phyloP scores from a whole-genome alignment of 1,140 invertebrate species.

The Drosophila albomicans region DNA sequence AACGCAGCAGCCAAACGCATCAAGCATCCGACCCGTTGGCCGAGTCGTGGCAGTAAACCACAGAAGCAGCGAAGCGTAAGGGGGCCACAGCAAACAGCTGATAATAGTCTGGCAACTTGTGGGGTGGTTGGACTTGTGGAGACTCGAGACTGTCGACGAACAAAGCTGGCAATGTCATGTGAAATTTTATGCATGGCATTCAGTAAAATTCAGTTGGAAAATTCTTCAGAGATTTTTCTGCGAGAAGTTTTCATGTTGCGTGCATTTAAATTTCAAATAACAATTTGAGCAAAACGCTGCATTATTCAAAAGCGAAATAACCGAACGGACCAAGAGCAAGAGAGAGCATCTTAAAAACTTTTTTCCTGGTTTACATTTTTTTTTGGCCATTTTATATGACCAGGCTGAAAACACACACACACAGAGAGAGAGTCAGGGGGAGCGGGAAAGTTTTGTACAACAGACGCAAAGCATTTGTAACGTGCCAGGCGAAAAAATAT shows the following conservation, averaged over 20 bases:
- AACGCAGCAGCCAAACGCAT: background rate
- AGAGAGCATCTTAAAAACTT: conserved; percentile 44
- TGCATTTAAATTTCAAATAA: conserved; percentile 70
- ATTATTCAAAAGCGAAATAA: conserved; percentile 48
- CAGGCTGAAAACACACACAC: background rate
- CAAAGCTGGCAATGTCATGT: conserved; percentile 57
- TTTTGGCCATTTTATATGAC: conserved; percentile 21
- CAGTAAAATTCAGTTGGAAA: conserved; percentile 62
- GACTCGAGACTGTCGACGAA: background rate
- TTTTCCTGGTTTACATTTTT: conserved; percentile 9
- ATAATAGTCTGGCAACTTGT: conserved; percentile 49
- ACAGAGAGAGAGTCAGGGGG: background rate
- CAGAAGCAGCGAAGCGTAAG: conserved; percentile 1
- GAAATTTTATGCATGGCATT: conserved; percentile 70
- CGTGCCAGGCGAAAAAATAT: conserved; percentile 76
- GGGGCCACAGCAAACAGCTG: conserved; percentile 62
- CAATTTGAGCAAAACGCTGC: conserved; percentile 43
- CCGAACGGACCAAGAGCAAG: background rate
- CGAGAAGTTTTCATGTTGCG: conserved; percentile 1
- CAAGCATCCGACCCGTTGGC: background rate
- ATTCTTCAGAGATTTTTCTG: conserved; percentile 44
- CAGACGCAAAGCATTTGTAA: conserved; percentile 78
- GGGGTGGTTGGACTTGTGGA: background rate
- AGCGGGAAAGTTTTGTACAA: conserved; percentile 62
- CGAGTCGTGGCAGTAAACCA: conserved; percentile 4